phyloP scores from a whole-genome alignment of 2,113 vertebrate genomes.

The Narcine bancroftii region DNA sequence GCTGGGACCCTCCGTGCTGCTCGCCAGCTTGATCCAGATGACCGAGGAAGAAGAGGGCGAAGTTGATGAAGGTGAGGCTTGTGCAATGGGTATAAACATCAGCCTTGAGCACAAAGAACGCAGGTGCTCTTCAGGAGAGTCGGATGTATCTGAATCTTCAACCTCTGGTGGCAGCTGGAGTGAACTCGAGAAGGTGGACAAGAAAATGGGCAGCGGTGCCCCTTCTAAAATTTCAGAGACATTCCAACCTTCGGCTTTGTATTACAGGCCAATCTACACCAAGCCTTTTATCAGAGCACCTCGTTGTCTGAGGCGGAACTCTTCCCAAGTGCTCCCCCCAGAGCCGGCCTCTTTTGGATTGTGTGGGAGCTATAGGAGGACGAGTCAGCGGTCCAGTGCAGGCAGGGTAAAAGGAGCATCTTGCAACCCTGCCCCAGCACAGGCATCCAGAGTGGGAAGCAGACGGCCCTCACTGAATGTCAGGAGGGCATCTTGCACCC shows the following conservation, averaged over 20 bases:
- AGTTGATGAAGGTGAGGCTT: background rate
- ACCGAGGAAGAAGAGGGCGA: slow-evolving; percentile 46
- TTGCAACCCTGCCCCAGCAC: slow-evolving; percentile 51
- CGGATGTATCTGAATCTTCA: background rate
- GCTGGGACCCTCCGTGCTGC: slow-evolving; percentile 58
- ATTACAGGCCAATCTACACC: background rate
- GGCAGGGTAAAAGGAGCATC: slow-evolving; percentile 39
- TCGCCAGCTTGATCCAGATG: slow-evolving; percentile 61
- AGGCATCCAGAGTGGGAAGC: slow-evolving; percentile 37
- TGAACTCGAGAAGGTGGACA: background rate
- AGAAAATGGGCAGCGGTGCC: slow-evolving; percentile 30
- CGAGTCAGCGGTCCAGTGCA: slow-evolving; percentile 49
- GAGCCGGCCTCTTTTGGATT: slow-evolving; percentile 49
- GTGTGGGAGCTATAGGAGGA: slow-evolving; percentile 56
- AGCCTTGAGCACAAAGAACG: slow-evolving; percentile 15
- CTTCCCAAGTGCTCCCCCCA: slow-evolving; percentile 58
- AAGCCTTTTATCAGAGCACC: slow-evolving; percentile 53
- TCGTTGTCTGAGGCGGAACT: slow-evolving; percentile 60
- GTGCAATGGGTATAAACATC: background rate
- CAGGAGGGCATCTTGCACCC: background rate
- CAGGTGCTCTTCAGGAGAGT: slow-evolving; percentile 26
- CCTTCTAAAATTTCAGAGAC: slow-evolving; percentile 41
- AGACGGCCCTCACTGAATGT: slow-evolving; percentile 40
- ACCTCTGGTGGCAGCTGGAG: slow-evolving; percentile 40
- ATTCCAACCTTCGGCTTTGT: background rate